These are phyloP conservation scores for Protonemura montana DNA, from an alignment of 2,888 invertebrate genomes.

Conservation along the genomic window DNA sequence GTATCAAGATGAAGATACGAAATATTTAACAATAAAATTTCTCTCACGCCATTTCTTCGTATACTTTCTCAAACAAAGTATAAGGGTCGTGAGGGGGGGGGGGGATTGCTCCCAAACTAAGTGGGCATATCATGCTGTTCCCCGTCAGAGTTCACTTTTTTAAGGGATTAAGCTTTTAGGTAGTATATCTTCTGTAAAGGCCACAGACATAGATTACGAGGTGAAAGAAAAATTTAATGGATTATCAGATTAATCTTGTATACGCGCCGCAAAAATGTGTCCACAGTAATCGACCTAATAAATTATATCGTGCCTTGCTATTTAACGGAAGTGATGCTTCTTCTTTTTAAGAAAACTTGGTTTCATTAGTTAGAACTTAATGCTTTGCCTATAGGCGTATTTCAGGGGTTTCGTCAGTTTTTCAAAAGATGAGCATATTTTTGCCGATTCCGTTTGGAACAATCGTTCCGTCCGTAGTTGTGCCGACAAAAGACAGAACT, in stretches of 20 bases:
- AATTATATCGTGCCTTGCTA: neutral
- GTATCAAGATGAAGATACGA: too few species aligned
- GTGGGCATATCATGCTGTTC: neutral
- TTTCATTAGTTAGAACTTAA: neutral
- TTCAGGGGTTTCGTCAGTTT: too few species aligned
- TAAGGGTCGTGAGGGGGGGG: neutral
- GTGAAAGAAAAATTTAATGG: neutral
- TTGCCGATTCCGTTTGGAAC: too few species aligned
- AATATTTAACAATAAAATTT: neutral
- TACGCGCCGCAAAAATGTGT: constrained; percentile 4
- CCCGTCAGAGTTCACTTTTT: neutral
- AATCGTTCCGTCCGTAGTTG: too few species aligned
- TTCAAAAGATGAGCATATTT: too few species aligned
- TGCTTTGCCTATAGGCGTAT: too few species aligned
- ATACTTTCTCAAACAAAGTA: neutral
- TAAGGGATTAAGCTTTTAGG: neutral
- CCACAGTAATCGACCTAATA: neutral
- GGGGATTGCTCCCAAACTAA: neutral
- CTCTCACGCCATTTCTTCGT: neutral
- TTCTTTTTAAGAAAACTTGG: neutral
- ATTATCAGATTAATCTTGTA: neutral
- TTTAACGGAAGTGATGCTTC: neutral
- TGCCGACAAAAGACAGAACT: too few species aligned
- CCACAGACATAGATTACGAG: neutral
- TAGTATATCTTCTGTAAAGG: neutral